Evolutionary conservation across 2,888 invertebrate genomes (phyloP), one percentile per base, ranked within the genome.

Genomic region (Bombylius discolor): DNA sequence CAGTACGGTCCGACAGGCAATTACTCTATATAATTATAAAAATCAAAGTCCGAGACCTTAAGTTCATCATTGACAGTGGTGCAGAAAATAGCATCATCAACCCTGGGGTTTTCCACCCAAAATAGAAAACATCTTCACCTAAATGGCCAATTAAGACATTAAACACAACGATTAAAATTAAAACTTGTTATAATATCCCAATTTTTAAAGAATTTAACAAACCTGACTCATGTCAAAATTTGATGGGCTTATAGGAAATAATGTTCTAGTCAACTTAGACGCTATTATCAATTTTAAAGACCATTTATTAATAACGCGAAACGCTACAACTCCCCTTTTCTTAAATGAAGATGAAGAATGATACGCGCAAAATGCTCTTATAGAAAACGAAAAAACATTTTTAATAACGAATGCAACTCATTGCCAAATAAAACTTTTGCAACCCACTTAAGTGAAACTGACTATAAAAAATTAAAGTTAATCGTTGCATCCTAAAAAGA

Each of bases 181-280:
- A 42, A n/a, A 46, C 6, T 3, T 46, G 13, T 8, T 46, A 46
- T 14, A 50, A 32, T 9, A 45, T 57, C 48, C 53, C 57, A 1
- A 51, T 57, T 8, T 53, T 53, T 42, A 47, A n/a, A n/a, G n/a
- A n/a, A n/a, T n/a, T n/a, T n/a, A n/a, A n/a, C n/a, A n/a, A n/a
- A n/a, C n/a, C n/a, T 5, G 9, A 33, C 7, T 12, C 49, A 11
- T 54, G 45, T 31, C 47, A 31, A n/a, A 36, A 14, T 56, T 56
- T 32, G 56, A 52, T 14, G 53, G 56, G 13, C 31, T 56, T 33
- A 53, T 56, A 36, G 57, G 53, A 14, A 57, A 53, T 39, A 53
- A 57, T 23, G 46, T 57, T 13, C 12, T 51, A 12, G 47, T 53
- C 4, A n/a, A 34, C 13, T 34, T 53, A 33, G 51, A 50, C 12